These are phyloP conservation scores for Acanthosoma haemorrhoidale DNA, from an alignment of 2,888 invertebrate species.

Conservation along the genomic window DNA sequence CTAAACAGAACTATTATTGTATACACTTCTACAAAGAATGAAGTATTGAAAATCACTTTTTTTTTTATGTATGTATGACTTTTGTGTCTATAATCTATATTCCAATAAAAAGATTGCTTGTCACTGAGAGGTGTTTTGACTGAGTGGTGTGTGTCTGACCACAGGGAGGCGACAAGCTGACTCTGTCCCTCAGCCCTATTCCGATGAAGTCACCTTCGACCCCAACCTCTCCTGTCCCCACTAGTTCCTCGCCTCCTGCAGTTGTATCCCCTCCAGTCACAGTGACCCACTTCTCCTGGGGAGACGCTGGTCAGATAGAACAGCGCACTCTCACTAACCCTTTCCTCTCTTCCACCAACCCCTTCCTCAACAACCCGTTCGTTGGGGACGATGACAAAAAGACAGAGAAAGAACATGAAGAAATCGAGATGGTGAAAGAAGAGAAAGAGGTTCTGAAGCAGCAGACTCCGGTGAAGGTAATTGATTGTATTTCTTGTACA, in stretches of 20 bases:
- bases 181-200: slow-evolving; percentile 42
- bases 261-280: slow-evolving; percentile 52
- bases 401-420: slow-evolving; percentile 34
- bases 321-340: slow-evolving; percentile 44
- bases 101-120: too few species aligned
- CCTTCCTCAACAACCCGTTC: slow-evolving; percentile 46
- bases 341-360: slow-evolving; percentile 41
- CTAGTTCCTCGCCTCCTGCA: slow-evolving; percentile 38
- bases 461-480: slow-evolving; percentile 40
- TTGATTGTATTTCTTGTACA: background rate
- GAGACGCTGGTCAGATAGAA: slow-evolving; percentile 52
- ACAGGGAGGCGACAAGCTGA: slow-evolving; percentile 47
- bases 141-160: slow-evolving; percentile 26
- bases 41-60: too few species aligned
- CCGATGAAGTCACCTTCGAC: slow-evolving; percentile 29
- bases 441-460: slow-evolving; percentile 46
- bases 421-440: slow-evolving; percentile 44
- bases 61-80: too few species aligned
- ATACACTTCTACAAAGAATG: too few species aligned
- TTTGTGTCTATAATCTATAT: too few species aligned
- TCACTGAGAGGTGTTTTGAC: too few species aligned
- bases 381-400: slow-evolving; percentile 34
- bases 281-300: slow-evolving; percentile 56
- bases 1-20: too few species aligned
- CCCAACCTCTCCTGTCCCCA: slow-evolving; percentile 23